Evolutionary conservation across 2,797 vertebrate species (phyloP).

Genomic region (Pipistrellus nathusii): DNA sequence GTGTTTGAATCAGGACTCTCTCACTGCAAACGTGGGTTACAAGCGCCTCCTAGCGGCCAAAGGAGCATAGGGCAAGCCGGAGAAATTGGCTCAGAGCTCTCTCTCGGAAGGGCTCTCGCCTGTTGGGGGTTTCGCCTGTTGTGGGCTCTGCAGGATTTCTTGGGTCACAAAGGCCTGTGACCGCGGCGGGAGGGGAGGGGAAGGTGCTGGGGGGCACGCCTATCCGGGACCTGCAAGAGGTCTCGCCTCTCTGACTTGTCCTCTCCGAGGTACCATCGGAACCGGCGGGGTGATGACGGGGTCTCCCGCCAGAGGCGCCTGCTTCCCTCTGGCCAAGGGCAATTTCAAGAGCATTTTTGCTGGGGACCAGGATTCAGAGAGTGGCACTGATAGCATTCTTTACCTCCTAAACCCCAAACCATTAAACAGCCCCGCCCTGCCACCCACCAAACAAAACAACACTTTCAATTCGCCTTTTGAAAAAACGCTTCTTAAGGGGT

Average conservation of each 20-base stretch:
- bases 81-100: not conserved
- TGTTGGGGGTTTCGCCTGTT: slow-evolving; percentile 60
- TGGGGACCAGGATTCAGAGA: not conserved
- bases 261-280: not conserved
- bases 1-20: not conserved
- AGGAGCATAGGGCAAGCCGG: slow-evolving; percentile 41
- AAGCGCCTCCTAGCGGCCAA: slow-evolving; percentile 85
- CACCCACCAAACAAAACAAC: not conserved
- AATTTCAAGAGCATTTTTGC: not conserved
- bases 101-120: not conserved
- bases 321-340: not conserved
- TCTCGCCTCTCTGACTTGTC: not conserved
- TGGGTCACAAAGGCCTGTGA: not conserved
- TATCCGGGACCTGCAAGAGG: not conserved
- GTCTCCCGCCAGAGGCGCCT: not conserved
- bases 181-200: too few species aligned
- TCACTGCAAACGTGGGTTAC: slow-evolving; percentile 80
- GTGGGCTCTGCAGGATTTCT: slow-evolving; percentile 64
- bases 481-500: not conserved
- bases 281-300: not conserved
- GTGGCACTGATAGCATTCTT: not conserved
- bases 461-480: not conserved
- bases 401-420: not conserved
- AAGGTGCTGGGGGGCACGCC: not conserved
- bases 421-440: not conserved